These are phyloP conservation scores for Rissa tridactyla DNA, from an alignment of 2,113 vertebrate genomes.

Conservation along the genomic window DNA sequence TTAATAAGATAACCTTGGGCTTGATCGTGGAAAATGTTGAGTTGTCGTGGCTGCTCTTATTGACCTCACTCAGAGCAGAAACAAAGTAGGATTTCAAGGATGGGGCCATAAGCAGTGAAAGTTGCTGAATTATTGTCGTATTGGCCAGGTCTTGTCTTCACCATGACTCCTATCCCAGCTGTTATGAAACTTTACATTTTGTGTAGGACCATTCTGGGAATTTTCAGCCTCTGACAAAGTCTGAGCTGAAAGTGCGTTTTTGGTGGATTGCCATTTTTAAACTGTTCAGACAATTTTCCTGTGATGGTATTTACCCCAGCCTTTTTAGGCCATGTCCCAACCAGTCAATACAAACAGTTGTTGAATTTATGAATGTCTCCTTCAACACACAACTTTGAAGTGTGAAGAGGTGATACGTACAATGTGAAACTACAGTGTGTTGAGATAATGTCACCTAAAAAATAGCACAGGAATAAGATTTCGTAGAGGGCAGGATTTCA, in stretches of 20 bases:
- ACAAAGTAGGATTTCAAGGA: background rate
- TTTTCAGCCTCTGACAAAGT: background rate
- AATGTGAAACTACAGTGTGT: background rate
- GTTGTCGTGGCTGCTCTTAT: background rate
- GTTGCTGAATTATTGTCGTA: background rate
- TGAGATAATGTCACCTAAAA: background rate
- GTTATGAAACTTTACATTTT: background rate
- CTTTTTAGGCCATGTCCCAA: background rate
- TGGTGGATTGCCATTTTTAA: background rate
- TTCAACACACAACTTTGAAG: background rate
- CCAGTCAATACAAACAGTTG: background rate
- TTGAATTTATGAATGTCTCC: background rate
- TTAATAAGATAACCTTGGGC: background rate
- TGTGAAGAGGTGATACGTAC: background rate
- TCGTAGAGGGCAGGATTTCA: background rate
- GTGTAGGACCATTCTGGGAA: background rate
- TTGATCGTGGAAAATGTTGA: background rate
- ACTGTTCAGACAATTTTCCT: background rate
- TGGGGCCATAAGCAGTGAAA: background rate
- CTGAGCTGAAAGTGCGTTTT: background rate
- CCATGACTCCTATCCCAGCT: background rate
- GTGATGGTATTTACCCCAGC: background rate
- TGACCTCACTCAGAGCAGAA: background rate
- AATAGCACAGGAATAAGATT: background rate
- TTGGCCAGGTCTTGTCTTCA: background rate